Evolutionary conservation across 2,797 vertebrate genomes (phyloP).

Genomic region (Amniataba percoides): DNA sequence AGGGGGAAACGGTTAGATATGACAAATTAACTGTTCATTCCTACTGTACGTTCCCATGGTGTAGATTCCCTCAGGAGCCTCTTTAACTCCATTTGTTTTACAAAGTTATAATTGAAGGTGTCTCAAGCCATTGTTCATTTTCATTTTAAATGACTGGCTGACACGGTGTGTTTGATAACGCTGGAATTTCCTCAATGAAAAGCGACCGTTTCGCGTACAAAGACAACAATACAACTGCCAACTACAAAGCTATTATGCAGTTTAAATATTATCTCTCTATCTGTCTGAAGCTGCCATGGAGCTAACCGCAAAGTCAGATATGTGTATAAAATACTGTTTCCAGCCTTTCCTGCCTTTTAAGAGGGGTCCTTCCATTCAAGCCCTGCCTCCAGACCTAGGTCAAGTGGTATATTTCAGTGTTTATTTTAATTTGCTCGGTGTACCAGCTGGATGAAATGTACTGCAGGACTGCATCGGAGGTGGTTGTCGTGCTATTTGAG

Average conservation of each 20-base stretch:
- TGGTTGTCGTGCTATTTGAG: constrained; percentile 12
- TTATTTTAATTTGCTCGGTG: constrained; percentile 21
- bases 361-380: neutral
- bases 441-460: constrained; percentile 28
- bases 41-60: constrained; percentile 44
- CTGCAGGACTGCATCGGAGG: constrained; percentile 16
- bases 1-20: constrained; percentile 22
- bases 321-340: neutral
- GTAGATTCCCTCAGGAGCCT: constrained; percentile 31
- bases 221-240: constrained; percentile 42
- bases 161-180: constrained; percentile 34
- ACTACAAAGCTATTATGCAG: constrained; percentile 35
- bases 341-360: neutral
- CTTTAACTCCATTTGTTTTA: constrained; percentile 50
- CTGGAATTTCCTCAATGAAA: constrained; percentile 40
- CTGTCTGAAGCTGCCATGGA: constrained; percentile 30
- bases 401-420: constrained; percentile 24
- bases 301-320: constrained; percentile 20
- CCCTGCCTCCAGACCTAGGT: neutral
- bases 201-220: constrained; percentile 42
- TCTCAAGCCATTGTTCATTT: constrained; percentile 51
- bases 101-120: constrained; percentile 54
- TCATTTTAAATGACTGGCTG: constrained; percentile 42
- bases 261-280: constrained; percentile 45
- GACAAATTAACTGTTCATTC: constrained; percentile 56